Base-by-base conservation (phyloP, 2,888 invertebrate genomes). In the Notodonta ziczac region DNA sequence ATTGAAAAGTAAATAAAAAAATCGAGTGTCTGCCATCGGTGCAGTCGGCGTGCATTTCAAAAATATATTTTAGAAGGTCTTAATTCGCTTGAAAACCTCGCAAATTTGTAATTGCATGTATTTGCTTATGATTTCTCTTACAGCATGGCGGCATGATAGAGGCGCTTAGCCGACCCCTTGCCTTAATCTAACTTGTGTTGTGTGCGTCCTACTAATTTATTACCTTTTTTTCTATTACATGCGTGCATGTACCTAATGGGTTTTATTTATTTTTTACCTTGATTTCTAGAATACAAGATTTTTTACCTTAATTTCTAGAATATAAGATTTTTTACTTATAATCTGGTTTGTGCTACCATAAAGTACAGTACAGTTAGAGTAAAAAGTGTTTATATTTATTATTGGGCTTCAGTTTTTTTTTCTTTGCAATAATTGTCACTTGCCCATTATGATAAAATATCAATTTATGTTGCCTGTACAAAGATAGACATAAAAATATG, bases 111-210 rank as follows among this genome's bases (percentile, higher is more conserved):
- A 74, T 73, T 66, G 89, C 89, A 89, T 88, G 88, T 81, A 77
- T 62, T 82, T 76, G 72, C 81, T 86, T 80, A 85, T 80, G 76
- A 77, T 74, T 83, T 82, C 71, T 81, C 78, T 92, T 90, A 74
- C 93, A 93, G 93, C 92, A 90, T 90, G 90, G 89, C 89, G 86
- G 87, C 88, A 88, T 88, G 90, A 90, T 64, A 83, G 78, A 82
- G 84, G 85, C 88, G 86, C 88, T 77, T 91, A 83, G 76, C 80
- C 81, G 74, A 78, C 73, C 71, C 80, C 82, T 82, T 80, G 77
- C 78, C 80, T 81, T 69, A 65, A 56, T 74, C 80, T 85, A 87
- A 85, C 80, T 76, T 80, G 65, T 82, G 74, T 84, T 86, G 82
- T 86, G 82, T 86, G 83, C 76, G 62, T 75, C 72, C 57, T 66